Conservation (phyloP, 2,797 vertebrate genomes). For the Halcyon chelicuti region DNA sequence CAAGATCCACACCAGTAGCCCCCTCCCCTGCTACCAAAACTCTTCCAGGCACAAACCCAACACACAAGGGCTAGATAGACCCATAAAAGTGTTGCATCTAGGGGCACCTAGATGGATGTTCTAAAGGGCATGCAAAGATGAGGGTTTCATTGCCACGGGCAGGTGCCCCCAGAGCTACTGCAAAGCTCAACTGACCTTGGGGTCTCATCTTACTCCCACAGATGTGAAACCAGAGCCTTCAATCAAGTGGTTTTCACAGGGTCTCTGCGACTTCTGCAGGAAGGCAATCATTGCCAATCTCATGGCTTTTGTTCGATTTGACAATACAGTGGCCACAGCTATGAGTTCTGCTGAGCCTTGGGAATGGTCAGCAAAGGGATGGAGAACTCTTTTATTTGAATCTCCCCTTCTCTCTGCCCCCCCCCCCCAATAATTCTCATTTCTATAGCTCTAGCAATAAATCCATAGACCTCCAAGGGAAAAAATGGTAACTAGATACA, state of each 20-base stretch:
- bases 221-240: not conserved
- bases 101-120: not conserved
- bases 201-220: not conserved
- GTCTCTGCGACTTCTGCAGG: not conserved
- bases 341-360: not conserved
- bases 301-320: not conserved
- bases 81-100: not conserved
- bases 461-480: not conserved
- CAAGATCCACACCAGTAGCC: too few species aligned
- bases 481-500: not conserved
- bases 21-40: too few species aligned
- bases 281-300: rapidly evolving
- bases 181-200: rapidly evolving
- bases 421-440: not conserved
- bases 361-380: not conserved
- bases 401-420: not conserved
- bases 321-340: not conserved
- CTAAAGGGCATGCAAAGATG: not conserved
- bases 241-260: not conserved
- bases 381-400: not conserved
- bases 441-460: not conserved
- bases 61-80: not conserved
- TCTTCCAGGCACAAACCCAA: not conserved
- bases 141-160: not conserved
- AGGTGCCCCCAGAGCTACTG: not conserved